Percentiles rank a stretch among this genome's conserved stretches.
Conservation (phyloP, 2,113 vertebrate genomes). For the Macroglossus sobrinus region DNA sequence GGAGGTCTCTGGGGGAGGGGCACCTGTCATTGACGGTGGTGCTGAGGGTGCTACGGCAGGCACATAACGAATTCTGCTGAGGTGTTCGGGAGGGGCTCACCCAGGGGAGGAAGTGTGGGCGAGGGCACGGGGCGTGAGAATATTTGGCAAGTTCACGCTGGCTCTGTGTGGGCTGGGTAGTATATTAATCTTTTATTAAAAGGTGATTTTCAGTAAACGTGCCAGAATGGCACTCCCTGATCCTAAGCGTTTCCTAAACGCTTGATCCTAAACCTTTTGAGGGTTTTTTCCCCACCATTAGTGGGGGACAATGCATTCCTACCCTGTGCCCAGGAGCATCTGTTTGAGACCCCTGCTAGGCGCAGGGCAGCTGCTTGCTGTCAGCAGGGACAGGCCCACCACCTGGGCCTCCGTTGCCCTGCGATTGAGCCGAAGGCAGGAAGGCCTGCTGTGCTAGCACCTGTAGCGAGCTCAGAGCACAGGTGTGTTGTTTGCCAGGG, state of each 20-base stretch:
- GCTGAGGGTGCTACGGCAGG: accelerated
- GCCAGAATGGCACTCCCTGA: neutral
- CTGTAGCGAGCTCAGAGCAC: neutral
- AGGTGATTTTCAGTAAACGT: neutral
- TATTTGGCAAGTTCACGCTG: neutral
- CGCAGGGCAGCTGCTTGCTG: neutral
- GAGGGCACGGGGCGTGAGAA: neutral
- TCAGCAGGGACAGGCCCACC: accelerated
- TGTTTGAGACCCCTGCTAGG: neutral
- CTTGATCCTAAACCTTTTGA: too few species aligned
- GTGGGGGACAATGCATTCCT: neutral
- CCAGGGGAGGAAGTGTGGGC: too few species aligned
- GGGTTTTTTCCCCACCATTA: neutral
- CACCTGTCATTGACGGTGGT: accelerated
- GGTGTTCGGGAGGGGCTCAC: neutral
- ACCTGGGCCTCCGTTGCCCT: neutral
- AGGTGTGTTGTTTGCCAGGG: neutral
- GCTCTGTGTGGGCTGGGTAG: neutral
- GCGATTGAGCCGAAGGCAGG: accelerated
- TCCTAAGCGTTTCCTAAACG: neutral
- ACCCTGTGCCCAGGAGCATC: neutral
- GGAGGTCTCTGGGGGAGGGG: neutral
- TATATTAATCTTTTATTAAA: neutral
- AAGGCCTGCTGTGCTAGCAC: accelerated
- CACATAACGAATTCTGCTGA: accelerated